phyloP scores from a whole-genome alignment of 2,888 invertebrate species.

The Scaptomyza reducta region DNA sequence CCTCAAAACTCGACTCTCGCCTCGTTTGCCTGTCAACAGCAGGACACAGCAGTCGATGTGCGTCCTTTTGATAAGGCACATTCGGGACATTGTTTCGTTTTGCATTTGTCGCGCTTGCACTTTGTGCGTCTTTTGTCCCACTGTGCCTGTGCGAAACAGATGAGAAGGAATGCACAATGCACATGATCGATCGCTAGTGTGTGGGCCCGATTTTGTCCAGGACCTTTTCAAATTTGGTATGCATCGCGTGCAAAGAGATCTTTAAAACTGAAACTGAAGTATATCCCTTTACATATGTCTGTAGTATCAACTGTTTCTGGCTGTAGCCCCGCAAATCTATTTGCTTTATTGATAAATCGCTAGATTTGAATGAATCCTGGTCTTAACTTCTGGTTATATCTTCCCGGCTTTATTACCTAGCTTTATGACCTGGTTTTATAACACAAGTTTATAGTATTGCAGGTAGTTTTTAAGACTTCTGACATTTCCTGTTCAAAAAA shows the following conservation, averaged over 20 bases:
- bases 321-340: constrained; percentile 36
- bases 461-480: constrained; percentile 28
- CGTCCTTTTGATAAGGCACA: constrained; percentile 40
- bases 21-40: constrained; percentile 62
- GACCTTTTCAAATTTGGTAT: constrained; percentile 49
- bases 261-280: constrained; percentile 4
- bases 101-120: constrained; percentile 67
- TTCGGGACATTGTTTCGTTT: constrained; percentile 32
- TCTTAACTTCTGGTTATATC: constrained; percentile 47
- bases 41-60: constrained; percentile 36
- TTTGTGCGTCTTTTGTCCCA: constrained; percentile 16
- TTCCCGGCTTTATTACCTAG: constrained; percentile 51
- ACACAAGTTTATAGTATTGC: constrained; percentile 7
- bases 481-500: constrained; percentile 11
- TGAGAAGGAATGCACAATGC: constrained; percentile 40
- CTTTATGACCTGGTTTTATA: constrained; percentile 26
- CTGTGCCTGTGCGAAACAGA: constrained; percentile 7
- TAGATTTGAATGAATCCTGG: constrained; percentile 73
- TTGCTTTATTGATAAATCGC: constrained; percentile 66
- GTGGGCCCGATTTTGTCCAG: constrained; percentile 15
- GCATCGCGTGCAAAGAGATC: constrained; percentile 39
- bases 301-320: not conserved
- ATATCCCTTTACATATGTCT: constrained; percentile 5
- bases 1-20: not conserved
- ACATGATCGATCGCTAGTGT: constrained; percentile 67